phyloP scores from a whole-genome alignment of 2,888 invertebrate species.

The Lottia gigantea region DNA sequence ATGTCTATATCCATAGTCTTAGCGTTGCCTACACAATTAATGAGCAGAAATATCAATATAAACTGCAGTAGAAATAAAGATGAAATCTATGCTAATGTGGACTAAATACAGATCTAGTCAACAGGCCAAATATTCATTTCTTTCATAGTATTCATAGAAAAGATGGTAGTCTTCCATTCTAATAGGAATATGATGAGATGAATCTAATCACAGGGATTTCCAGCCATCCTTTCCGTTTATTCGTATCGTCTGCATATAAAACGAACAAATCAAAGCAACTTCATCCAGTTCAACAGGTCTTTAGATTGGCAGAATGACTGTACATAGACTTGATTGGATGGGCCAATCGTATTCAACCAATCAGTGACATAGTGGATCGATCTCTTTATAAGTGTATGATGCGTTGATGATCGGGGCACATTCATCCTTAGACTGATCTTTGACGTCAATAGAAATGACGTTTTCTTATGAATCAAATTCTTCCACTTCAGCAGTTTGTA shows the following conservation, averaged over 20 bases:
- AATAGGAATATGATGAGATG: slow-evolving; percentile 7
- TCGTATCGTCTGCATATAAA: background rate
- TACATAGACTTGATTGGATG: too few species aligned
- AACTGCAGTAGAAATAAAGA: background rate
- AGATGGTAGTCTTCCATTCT: background rate
- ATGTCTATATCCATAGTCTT: too few species aligned
- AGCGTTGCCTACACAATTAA: too few species aligned
- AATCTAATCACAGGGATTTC: slow-evolving; percentile 2
- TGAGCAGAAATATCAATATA: slow-evolving; percentile 2
- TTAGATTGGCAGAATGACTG: too few species aligned
- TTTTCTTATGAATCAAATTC: slow-evolving; percentile 3
- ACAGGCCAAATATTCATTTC: slow-evolving; percentile 5
- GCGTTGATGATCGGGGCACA: too few species aligned
- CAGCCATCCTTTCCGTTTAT: background rate
- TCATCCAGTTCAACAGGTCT: too few species aligned
- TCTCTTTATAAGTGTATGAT: too few species aligned
- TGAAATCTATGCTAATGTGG: slow-evolving; percentile 7
- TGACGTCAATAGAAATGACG: too few species aligned
- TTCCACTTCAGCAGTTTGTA: slow-evolving; percentile 1
- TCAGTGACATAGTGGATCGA: too few species aligned
- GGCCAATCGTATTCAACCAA: too few species aligned
- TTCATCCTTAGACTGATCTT: too few species aligned
- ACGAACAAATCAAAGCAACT: too few species aligned
- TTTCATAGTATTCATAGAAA: slow-evolving; percentile 7
- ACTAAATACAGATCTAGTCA: background rate